These are phyloP conservation scores for Arctopsyche grandis DNA, from an alignment of 1,140 invertebrate genomes.

Conservation along the genomic window DNA sequence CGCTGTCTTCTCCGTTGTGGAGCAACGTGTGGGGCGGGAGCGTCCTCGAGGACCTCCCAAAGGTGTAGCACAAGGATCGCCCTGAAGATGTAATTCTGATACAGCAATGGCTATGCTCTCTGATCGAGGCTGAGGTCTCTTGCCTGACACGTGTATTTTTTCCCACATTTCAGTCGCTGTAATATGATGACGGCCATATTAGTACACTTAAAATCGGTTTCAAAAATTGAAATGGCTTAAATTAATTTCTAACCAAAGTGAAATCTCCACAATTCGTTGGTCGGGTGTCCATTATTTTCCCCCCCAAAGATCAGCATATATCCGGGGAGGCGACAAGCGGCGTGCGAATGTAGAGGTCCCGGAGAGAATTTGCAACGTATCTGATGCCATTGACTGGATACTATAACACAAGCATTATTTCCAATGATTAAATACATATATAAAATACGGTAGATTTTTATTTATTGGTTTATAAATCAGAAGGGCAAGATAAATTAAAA, in stretches of 20 bases:
- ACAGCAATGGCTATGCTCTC: slow-evolving; percentile 71
- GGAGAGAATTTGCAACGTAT: slow-evolving; percentile 77
- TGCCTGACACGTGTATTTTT: slow-evolving; percentile 72
- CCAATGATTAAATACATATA: background rate
- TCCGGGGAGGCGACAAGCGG: slow-evolving; percentile 79
- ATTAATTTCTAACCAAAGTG: slow-evolving; percentile 74
- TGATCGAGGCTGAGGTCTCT: slow-evolving; percentile 77
- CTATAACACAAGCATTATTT: slow-evolving; percentile 64
- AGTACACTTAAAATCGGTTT: background rate
- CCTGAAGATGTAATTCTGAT: slow-evolving; percentile 67
- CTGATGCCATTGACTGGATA: slow-evolving; percentile 74
- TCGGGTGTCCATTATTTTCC: slow-evolving; percentile 76
- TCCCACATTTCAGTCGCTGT: slow-evolving; percentile 83
- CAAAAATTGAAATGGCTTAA: slow-evolving; percentile 4
- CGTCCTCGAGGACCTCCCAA: slow-evolving; percentile 60
- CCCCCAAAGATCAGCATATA: slow-evolving; percentile 88
- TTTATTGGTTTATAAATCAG: background rate
- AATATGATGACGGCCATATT: slow-evolving; percentile 44
- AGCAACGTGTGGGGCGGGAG: slow-evolving; percentile 59
- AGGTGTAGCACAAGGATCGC: slow-evolving; percentile 51
- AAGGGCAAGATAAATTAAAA: background rate
- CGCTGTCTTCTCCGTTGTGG: slow-evolving; percentile 57
- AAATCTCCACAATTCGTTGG: slow-evolving; percentile 88
- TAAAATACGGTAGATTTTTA: background rate
- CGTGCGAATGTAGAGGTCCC: slow-evolving; percentile 83